These are phyloP conservation scores for Perccottus glenii DNA, from an alignment of 2,113 vertebrate genomes.

Conservation along the genomic window DNA sequence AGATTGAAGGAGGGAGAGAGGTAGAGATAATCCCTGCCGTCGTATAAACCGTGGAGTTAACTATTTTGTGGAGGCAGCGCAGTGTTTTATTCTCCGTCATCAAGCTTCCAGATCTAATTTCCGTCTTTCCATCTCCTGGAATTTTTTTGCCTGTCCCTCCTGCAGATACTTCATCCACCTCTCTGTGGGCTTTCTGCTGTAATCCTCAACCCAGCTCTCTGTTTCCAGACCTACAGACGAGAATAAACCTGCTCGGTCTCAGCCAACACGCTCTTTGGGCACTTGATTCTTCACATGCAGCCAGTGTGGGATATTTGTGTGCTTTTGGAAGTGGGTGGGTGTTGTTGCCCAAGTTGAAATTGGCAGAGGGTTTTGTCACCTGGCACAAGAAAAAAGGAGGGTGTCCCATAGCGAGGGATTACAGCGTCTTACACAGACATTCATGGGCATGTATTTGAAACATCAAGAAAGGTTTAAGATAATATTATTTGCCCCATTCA, in stretches of 20 bases:
- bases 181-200: conserved; percentile 46
- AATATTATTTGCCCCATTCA: conserved; percentile 32
- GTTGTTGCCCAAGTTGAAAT: conserved; percentile 62
- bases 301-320: conserved; percentile 39
- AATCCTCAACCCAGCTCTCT: conserved; percentile 46
- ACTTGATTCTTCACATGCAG: conserved; percentile 46
- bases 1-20: conserved; percentile 58
- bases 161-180: conserved; percentile 50
- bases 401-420: conserved; percentile 75
- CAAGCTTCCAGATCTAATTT: conserved; percentile 41
- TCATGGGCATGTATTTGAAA: conserved; percentile 41
- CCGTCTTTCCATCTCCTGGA: conserved; percentile 6
- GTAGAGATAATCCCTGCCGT: conserved; percentile 75
- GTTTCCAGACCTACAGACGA: conserved; percentile 60
- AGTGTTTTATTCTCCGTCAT: conserved; percentile 38
- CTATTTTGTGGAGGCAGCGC: conserved; percentile 60
- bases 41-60: conserved; percentile 66
- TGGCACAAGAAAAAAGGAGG: conserved; percentile 73
- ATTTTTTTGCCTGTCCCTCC: conserved; percentile 17
- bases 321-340: conserved; percentile 46
- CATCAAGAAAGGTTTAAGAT: conserved; percentile 45
- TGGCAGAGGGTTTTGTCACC: conserved; percentile 74
- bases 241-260: conserved; percentile 55
- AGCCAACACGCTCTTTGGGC: conserved; percentile 37
- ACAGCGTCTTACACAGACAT: conserved; percentile 66